Evolutionary conservation across 2,888 invertebrate species (phyloP).

Genomic region (Drosophila paramelanica): DNA sequence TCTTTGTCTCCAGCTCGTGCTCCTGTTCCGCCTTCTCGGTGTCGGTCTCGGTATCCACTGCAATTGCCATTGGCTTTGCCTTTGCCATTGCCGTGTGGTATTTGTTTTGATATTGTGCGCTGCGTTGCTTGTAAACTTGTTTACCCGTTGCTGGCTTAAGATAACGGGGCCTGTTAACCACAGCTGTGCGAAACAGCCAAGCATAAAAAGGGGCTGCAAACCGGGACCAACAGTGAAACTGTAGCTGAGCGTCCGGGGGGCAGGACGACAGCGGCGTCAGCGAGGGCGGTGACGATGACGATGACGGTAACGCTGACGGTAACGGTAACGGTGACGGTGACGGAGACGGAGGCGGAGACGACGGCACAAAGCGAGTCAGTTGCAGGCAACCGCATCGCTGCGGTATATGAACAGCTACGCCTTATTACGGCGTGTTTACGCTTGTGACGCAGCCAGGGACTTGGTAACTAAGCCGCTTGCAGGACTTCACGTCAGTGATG

Average conservation of each 20-base stretch:
- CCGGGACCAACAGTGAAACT: background rate
- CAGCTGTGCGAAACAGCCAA: background rate
- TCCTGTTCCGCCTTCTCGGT: no score
- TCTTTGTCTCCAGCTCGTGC: no score
- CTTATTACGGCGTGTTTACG: background rate
- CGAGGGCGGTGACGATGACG: no score
- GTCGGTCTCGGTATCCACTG: background rate
- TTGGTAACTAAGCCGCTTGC: constrained; percentile 15
- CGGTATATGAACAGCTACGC: background rate
- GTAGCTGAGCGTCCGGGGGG: background rate
- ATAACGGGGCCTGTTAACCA: constrained; percentile 13
- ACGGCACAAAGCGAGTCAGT: constrained; percentile 22
- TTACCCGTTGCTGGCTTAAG: constrained; percentile 31
- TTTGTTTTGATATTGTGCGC: constrained; percentile 68
- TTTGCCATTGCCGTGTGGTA: constrained; percentile 34
- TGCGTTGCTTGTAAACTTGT: constrained; percentile 42
- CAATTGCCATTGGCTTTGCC: background rate
- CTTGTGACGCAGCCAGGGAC: background rate
- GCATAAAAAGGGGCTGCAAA: constrained; percentile 1
- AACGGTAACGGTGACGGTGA: no score
- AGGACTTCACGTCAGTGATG: constrained; percentile 1
- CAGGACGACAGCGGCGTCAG: no score
- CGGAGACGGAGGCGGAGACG: no score
- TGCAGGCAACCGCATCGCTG: constrained; percentile 18
- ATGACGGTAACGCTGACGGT: no score